A percentile compares a stretch with the other conserved stretches of the same genome.
Evolutionary conservation across 2,113 vertebrate species (phyloP).

Genomic region (Perca schrenkii): DNA sequence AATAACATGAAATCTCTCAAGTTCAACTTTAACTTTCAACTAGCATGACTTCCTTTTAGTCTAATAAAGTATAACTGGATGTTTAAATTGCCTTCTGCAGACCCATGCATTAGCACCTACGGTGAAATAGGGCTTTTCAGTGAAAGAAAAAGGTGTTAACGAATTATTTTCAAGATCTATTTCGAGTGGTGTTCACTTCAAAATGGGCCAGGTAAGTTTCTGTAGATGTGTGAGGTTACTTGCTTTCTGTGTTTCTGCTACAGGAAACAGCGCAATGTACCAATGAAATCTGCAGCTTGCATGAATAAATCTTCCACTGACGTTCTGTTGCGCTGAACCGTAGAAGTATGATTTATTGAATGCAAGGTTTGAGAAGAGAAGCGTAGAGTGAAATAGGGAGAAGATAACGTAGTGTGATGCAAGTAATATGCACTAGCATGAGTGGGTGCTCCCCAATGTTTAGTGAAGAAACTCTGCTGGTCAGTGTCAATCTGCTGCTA

Average conservation of each 20-base stretch:
- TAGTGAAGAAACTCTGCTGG: constrained; percentile 14
- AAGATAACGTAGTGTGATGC: constrained; percentile 4
- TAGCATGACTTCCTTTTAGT: not conserved
- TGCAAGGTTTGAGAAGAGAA: not conserved
- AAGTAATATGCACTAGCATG: not conserved
- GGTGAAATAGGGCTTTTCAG: not conserved
- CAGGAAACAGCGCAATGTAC: not conserved
- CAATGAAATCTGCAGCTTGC: not conserved
- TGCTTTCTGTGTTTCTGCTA: constrained; percentile 16
- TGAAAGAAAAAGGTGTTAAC: not conserved
- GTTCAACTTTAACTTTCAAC: constrained; percentile 4
- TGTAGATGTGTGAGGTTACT: not conserved
- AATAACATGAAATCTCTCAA: not conserved
- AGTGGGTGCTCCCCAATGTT: not conserved
- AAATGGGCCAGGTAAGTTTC: not conserved
- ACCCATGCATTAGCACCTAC: not conserved
- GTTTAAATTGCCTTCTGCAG: constrained; percentile 18
- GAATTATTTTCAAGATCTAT: not conserved
- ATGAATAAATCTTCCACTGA: constrained; percentile 18
- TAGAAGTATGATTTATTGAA: constrained; percentile 31
- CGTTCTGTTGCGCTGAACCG: not conserved
- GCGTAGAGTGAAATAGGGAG: not conserved
- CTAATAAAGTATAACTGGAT: not conserved
- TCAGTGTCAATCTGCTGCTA: constrained; percentile 25
- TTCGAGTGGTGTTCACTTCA: not conserved